Conservation (phyloP, 2,888 invertebrate species). For the Eumerus sabulonum region DNA sequence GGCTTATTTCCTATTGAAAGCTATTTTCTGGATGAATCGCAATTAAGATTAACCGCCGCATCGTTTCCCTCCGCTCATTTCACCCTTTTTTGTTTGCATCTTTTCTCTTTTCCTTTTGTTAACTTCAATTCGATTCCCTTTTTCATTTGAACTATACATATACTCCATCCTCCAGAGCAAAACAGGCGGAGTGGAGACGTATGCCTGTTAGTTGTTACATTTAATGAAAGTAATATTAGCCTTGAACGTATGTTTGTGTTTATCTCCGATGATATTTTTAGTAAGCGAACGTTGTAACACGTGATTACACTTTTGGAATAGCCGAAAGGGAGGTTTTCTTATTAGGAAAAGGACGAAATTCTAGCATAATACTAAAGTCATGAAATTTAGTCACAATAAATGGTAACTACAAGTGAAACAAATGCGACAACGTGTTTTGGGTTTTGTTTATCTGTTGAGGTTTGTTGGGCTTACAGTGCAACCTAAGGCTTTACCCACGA, state of each 20-base stretch:
- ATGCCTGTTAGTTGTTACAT: conserved; percentile 24
- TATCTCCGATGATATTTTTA: conserved; percentile 8
- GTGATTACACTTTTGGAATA: conserved; percentile 43
- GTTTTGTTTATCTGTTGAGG: too few relatives aligned
- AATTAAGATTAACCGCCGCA: conserved; percentile 77
- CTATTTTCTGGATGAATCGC: conserved; percentile 89
- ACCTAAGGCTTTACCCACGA: too few relatives aligned
- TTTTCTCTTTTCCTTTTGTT: too few relatives aligned
- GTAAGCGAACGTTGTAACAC: conserved; percentile 11
- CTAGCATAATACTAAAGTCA: conserved; percentile 53
- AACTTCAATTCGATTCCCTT: too few relatives aligned
- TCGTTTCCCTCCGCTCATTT: conserved; percentile 1
- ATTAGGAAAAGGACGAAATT: conserved; percentile 38
- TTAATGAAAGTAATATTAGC: conserved; percentile 28
- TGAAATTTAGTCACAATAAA: conserved; percentile 67
- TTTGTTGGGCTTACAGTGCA: too few relatives aligned
- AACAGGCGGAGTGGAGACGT: not conserved
- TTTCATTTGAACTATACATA: too few relatives aligned
- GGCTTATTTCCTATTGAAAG: conserved; percentile 91
- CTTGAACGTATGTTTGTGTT: conserved; percentile 28
- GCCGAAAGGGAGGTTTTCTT: conserved; percentile 41
- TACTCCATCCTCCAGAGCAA: too few relatives aligned
- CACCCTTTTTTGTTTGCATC: too few relatives aligned
- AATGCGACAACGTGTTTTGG: not conserved
- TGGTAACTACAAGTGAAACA: conserved; percentile 26